These are phyloP conservation scores for Hoplostethus mediterraneus DNA, from an alignment of 2,797 vertebrate species.

Conservation along the genomic window DNA sequence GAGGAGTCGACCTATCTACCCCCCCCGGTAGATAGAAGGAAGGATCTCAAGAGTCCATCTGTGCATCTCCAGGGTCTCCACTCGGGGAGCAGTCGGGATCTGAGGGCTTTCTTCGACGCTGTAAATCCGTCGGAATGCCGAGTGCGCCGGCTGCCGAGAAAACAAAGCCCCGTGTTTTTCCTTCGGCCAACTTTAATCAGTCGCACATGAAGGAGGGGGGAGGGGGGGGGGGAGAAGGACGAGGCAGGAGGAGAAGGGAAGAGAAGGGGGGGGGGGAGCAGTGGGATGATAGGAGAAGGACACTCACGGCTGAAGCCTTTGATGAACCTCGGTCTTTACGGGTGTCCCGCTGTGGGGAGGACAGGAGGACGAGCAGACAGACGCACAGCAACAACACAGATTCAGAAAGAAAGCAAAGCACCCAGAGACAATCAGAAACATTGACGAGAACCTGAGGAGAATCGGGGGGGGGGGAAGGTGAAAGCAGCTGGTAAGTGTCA, in stretches of 20 bases:
- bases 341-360: slow-evolving; percentile 52
- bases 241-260: slow-evolving; percentile 54
- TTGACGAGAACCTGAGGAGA: background rate
- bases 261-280: slow-evolving; percentile 48
- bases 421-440: slow-evolving; percentile 19
- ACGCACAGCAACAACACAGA: slow-evolving; percentile 35
- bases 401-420: slow-evolving; percentile 22
- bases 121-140: slow-evolving; percentile 78
- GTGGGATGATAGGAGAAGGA: slow-evolving; percentile 61
- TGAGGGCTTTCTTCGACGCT: slow-evolving; percentile 52
- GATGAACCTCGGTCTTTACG: slow-evolving; percentile 66
- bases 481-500: slow-evolving; percentile 4
- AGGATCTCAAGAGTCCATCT: slow-evolving; percentile 36
- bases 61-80: slow-evolving; percentile 68
- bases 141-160: slow-evolving; percentile 67
- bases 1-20: slow-evolving; percentile 6
- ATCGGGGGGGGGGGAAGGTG: background rate
- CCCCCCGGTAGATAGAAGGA: slow-evolving; percentile 40
- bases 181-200: slow-evolving; percentile 76
- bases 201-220: slow-evolving; percentile 79
- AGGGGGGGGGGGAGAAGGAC: slow-evolving; percentile 46
- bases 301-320: slow-evolving; percentile 68
- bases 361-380: slow-evolving; percentile 22
- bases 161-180: slow-evolving; percentile 77
- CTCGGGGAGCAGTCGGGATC: slow-evolving; percentile 70